Evolutionary conservation across 2,797 vertebrate species (phyloP).

Genomic region (Anguilla pacifica): DNA sequence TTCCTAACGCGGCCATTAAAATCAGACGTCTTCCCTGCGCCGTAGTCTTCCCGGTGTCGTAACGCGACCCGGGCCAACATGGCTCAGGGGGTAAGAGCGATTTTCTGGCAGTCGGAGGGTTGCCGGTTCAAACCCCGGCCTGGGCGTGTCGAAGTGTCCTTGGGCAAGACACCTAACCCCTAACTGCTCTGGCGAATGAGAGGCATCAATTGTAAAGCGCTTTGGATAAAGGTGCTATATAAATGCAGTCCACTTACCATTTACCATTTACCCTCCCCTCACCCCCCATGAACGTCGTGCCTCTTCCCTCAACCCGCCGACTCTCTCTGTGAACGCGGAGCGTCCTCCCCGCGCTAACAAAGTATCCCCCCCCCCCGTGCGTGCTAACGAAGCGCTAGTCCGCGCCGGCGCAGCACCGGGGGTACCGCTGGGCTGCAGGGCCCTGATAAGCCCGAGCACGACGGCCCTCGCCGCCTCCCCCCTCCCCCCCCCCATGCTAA

Average conservation of each 20-base stretch:
- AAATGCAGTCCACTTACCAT: too few relatives aligned
- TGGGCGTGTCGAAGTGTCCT: too few relatives aligned
- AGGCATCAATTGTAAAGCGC: too few relatives aligned
- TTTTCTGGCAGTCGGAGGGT: too few relatives aligned
- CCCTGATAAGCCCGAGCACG: constrained; percentile 32
- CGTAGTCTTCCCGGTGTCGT: background rate
- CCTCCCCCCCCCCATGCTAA: constrained; percentile 36
- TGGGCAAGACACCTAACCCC: too few relatives aligned
- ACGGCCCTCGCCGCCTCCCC: constrained; percentile 16
- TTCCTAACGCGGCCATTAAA: background rate
- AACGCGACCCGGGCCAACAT: too few relatives aligned
- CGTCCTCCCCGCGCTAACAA: background rate
- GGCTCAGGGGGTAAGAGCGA: too few relatives aligned
- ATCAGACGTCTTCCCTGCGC: background rate
- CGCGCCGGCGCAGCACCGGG: background rate
- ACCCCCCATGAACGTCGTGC: background rate
- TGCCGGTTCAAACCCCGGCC: too few relatives aligned
- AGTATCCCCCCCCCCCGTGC: background rate
- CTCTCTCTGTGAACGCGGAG: background rate
- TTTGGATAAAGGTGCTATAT: too few relatives aligned
- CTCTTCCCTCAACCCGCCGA: too few relatives aligned
- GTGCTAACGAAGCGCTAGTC: constrained; percentile 22
- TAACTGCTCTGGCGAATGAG: too few relatives aligned
- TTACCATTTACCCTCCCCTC: too few relatives aligned
- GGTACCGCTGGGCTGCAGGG: constrained; percentile 16